Evolutionary conservation across 2,797 vertebrate genomes (phyloP), one percentile per base, ranked within the genome.

Genomic region (Hafferia zeledoni): DNA sequence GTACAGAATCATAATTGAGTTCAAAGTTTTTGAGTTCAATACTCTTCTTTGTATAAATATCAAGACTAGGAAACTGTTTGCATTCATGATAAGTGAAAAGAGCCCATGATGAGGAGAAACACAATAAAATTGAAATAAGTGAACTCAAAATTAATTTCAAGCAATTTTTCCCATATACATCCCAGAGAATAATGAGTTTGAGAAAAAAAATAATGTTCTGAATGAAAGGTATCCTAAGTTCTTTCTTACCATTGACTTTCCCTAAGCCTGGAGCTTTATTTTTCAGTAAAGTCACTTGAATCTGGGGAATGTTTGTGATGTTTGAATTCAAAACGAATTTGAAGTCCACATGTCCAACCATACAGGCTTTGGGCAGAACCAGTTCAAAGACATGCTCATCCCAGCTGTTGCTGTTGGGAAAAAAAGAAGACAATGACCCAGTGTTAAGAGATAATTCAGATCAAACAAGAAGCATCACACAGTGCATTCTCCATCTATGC

Each of bases 301-400:
- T 99, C 97, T 99, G 99, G 68, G 99, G 99, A 98, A 99, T 99
- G 98, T 98, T 99, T 94, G 99, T 98, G 94, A 99, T 99, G 97
- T 99, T 99, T 93, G 99, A 98, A 86, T 99, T 99, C 97, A 99
- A 98, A 97, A 99, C 98, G 91, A 99, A 99, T 98, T 99, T 99
- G 98, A 99, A 99, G 98, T 99, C 99, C 97, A 99, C 99, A 6
- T 99, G 99, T 94, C 99, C 99, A 94, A 99, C 99, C 99, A 99
- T 99, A 98, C 99, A 99, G 90, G 99, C 99, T 97, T 99, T 99
- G n/a, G 99, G 99, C 35, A 99, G 98, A 94, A 99, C 99, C 94
- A 99, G 97, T 97, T 99, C 99, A 97, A 99, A 99, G 59, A 99
- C 99, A 91, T 99, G 99, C 93, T 99, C 99, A 60, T 99, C 99